Evolutionary conservation across 1,140 invertebrate genomes (phyloP), one percentile per base, ranked within the genome.

Genomic region (Caenorhabditis latens): DNA sequence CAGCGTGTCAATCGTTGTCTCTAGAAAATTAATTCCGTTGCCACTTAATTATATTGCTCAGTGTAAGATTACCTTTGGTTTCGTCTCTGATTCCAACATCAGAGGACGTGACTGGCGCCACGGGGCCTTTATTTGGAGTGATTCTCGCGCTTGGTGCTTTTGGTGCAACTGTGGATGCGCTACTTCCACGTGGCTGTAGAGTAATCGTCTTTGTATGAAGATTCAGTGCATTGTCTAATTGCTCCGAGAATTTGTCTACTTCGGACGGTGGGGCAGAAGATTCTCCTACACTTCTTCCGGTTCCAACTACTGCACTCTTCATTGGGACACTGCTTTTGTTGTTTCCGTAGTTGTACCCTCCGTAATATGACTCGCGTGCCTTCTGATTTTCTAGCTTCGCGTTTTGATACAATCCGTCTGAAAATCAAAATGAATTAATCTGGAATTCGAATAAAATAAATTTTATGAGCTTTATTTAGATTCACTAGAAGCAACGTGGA

Each of bases 311-410:
- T 19, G 6, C 55, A 19, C 19, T 7, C 14, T 14, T 19, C 14
- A 58, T n/a, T 58, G 14, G 14, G 14, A 19, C 14, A 19, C n/a
- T 71, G 40, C 42, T n/a, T 19, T 9, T 9, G 16, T 21, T 21
- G 9, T 19, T n/a, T 43, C 40, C 65, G 71, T 79, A 79, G 5
- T 46, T n/a, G 46, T 24, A 79, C 21, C 71, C 71, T 50, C 46
- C 46, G 19, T 79, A 79, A 79, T 79, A 79, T 16, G 71, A 79
- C 13, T 53, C 46, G n/a, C 71, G 71, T 2, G 43, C 19, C 46
- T 53, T 79, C 16, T 79, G 71, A 79, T 50, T 79, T 9, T 53
- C 71, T n/a, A 79, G n/a, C 46, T 79, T 79, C 24, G 43, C 65
- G 46, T 53, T 50, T 43, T 50, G 71, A 24, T 24, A 24, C 21